A percentile compares a stretch with the other conserved stretches of the same genome.
These are phyloP conservation scores for Xylocampa areola DNA, from an alignment of 2,888 invertebrate genomes.

Conservation along the genomic window DNA sequence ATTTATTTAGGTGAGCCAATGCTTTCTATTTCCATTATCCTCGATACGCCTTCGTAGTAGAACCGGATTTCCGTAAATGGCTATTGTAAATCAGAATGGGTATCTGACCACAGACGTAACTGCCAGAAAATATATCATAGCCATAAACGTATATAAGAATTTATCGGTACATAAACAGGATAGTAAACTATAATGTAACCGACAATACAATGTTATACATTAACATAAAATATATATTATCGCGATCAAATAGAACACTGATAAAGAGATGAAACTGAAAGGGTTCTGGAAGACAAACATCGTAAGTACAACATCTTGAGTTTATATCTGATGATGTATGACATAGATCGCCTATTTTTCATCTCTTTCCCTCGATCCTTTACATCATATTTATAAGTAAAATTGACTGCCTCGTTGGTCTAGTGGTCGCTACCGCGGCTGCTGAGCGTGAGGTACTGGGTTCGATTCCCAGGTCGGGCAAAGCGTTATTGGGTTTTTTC, in stretches of 20 bases:
- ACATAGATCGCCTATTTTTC: too few species aligned
- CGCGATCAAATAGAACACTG: neutral
- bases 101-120: conserved; percentile 24
- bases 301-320: too few species aligned
- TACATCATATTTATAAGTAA: too few species aligned
- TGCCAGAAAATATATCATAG: conserved; percentile 9
- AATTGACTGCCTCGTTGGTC: too few species aligned
- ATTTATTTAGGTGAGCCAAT: neutral
- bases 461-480: too few species aligned
- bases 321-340: too few species aligned
- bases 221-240: conserved; percentile 3
- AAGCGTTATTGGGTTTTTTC: too few species aligned
- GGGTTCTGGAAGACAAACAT: too few species aligned
- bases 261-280: neutral
- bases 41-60: neutral
- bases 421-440: too few species aligned
- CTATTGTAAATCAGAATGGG: conserved; percentile 34
- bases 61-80: conserved; percentile 20
- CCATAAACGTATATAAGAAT: conserved; percentile 25
- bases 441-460: too few species aligned
- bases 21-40: neutral
- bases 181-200: conserved; percentile 12
- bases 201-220: conserved; percentile 2
- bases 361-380: too few species aligned
- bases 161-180: conserved; percentile 33